Conservation (phyloP, 2,113 vertebrate genomes). For the Brienomyrus brachyistius region DNA sequence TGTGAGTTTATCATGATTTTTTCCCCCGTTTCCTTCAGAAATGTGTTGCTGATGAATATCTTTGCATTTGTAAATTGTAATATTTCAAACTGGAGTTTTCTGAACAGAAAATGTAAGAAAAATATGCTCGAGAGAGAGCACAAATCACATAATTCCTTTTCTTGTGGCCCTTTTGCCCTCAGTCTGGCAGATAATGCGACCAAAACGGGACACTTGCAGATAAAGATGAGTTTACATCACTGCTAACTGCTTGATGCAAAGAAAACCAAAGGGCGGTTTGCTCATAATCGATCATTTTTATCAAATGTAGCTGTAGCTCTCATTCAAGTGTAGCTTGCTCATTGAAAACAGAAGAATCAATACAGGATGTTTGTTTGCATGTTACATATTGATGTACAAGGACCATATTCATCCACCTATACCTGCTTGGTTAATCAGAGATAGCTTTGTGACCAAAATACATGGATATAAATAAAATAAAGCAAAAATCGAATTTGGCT, state of each 20-base stretch:
- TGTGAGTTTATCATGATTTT: background rate
- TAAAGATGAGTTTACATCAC: background rate
- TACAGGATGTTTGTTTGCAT: constrained; percentile 2
- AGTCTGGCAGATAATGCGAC: background rate
- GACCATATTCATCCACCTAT: background rate
- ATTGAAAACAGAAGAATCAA: background rate
- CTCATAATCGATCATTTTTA: background rate
- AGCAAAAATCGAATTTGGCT: background rate
- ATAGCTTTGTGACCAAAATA: background rate
- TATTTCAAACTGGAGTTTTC: background rate
- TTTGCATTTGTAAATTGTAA: background rate
- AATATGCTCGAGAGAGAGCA: background rate
- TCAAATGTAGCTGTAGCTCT: background rate
- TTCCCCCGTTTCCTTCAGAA: background rate
- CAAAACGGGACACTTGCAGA: background rate
- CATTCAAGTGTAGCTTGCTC: constrained; percentile 3
- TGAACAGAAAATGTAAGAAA: background rate
- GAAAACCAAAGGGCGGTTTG: background rate
- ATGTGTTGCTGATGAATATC: background rate
- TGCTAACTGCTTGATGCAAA: background rate
- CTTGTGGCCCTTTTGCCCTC: background rate
- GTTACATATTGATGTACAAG: background rate
- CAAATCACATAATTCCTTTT: background rate
- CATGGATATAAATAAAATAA: background rate
- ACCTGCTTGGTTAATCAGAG: background rate